A percentile compares a stretch with the other conserved stretches of the same genome.
These are phyloP conservation scores for Archocentrus centrarchus DNA, from an alignment of 2,113 vertebrate species.

Conservation along the genomic window DNA sequence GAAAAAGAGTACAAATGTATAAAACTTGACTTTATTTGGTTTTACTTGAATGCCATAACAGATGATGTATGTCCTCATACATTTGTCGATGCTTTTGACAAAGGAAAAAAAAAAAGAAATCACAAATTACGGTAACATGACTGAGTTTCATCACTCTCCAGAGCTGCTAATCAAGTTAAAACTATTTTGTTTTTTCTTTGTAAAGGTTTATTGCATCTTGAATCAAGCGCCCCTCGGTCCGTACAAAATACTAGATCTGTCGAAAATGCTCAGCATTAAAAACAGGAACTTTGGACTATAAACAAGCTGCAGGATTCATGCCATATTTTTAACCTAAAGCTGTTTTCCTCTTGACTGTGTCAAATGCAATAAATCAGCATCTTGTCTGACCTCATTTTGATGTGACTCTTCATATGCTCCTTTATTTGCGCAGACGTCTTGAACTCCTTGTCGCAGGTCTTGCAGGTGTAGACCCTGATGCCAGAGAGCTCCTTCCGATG, in stretches of 20 bases:
- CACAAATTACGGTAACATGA: not conserved
- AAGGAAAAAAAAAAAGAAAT: too few species aligned
- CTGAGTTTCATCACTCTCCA: not conserved
- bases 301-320: conserved; percentile 6
- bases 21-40: not conserved
- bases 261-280: not conserved
- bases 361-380: not conserved
- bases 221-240: not conserved
- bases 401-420: conserved; percentile 93
- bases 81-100: not conserved
- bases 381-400: conserved; percentile 87
- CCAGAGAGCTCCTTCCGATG: conserved; percentile 92
- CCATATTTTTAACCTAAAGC: not conserved
- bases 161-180: not conserved
- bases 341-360: not conserved
- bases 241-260: not conserved
- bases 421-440: conserved; percentile 86
- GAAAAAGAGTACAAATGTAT: not conserved
- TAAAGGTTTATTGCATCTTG: not conserved
- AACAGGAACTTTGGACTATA: not conserved
- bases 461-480: conserved; percentile 86
- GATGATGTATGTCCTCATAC: not conserved
- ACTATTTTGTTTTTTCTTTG: not conserved
- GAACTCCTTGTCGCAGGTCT: conserved; percentile 90
- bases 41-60: not conserved